Conservation (phyloP, 1,140 invertebrate species). For the Trypoxylus dichotomus region DNA sequence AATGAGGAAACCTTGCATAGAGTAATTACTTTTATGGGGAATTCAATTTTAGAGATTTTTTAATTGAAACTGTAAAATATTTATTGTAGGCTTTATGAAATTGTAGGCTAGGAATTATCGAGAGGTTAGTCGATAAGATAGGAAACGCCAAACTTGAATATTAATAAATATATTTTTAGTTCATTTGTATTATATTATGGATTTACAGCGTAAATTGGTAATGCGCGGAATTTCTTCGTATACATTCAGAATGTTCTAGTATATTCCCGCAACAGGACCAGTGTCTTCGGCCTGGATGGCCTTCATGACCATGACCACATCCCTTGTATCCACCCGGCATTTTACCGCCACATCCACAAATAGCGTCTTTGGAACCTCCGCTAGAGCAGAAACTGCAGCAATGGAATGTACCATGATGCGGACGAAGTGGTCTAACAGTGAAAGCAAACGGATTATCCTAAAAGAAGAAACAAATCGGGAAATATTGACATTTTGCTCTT, state of each 20-base stretch:
- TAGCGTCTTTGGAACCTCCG: constrained; percentile 67
- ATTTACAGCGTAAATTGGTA: constrained; percentile 60
- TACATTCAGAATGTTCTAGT: constrained; percentile 61
- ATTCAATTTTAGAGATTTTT: too few species aligned
- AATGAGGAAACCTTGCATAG: too few species aligned
- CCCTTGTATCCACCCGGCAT: constrained; percentile 77
- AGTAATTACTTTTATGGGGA: too few species aligned
- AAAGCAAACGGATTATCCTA: constrained; percentile 65
- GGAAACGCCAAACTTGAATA: too few species aligned
- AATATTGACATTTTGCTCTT: too few species aligned
- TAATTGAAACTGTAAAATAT: too few species aligned
- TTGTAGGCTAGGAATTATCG: too few species aligned
- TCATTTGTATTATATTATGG: not conserved
- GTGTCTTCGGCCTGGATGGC: constrained; percentile 74
- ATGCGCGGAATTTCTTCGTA: constrained; percentile 51
- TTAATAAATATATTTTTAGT: not conserved
- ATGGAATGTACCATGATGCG: constrained; percentile 73
- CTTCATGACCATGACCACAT: constrained; percentile 77
- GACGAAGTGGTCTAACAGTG: constrained; percentile 57
- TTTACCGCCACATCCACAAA: constrained; percentile 69
- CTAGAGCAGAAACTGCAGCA: constrained; percentile 82
- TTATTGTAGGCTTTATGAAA: too few species aligned
- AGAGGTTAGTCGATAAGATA: too few species aligned
- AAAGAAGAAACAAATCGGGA: constrained; percentile 20
- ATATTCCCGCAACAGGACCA: constrained; percentile 80